Conservation (phyloP, 2,888 invertebrate species). For the Luperina testacea region DNA sequence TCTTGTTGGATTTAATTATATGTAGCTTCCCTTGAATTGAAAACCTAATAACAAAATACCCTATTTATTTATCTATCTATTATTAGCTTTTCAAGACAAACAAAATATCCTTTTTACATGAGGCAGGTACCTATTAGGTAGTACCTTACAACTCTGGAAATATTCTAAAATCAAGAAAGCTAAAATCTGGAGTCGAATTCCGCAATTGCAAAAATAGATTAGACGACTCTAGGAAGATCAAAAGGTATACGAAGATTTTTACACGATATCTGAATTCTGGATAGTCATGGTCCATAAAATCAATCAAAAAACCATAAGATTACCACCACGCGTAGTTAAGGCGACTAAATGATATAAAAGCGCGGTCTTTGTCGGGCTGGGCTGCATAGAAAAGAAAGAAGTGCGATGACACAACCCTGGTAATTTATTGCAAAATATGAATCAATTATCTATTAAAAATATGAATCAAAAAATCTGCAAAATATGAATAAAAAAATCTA, state of each 20-base stretch:
- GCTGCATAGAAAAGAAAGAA: no score
- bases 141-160: not conserved
- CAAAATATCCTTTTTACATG: not conserved
- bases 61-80: no score
- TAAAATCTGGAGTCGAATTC: not conserved
- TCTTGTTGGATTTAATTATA: not conserved
- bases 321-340: not conserved
- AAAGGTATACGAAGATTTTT: not conserved
- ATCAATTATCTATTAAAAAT: no score
- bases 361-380: no score
- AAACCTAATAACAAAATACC: not conserved
- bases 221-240: not conserved
- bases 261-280: not conserved
- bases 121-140: not conserved
- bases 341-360: no score
- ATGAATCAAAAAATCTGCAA: no score
- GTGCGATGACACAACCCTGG: no score
- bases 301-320: not conserved
- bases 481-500: no score
- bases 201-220: not conserved
- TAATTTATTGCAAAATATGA: no score
- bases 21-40: not conserved
- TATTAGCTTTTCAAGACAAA: not conserved
- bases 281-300: not conserved
- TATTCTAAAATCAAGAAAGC: not conserved